phyloP scores from a whole-genome alignment of 1,140 invertebrate species.

The Anastrepha ludens region DNA sequence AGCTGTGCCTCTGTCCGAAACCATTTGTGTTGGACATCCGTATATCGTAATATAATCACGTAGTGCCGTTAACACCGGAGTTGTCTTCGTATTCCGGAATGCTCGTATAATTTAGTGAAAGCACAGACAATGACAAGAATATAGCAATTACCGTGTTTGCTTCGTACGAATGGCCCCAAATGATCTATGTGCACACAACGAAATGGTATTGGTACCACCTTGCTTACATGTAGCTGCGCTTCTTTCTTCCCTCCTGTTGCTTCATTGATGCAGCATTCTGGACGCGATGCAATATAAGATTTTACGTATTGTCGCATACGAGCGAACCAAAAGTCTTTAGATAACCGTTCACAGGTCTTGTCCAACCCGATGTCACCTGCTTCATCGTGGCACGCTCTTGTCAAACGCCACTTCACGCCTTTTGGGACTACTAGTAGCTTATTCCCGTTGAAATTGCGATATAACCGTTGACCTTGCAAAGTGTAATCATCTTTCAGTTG shows the following conservation, averaged over 20 bases:
- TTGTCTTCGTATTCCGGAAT: conserved; percentile 40
- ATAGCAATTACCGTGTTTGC: conserved; percentile 56
- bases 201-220: conserved; percentile 31
- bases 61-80: conserved; percentile 54
- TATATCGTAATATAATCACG: not conserved
- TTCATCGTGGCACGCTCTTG: conserved; percentile 14
- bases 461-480: not conserved
- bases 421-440: conserved; percentile 1
- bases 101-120: conserved; percentile 51
- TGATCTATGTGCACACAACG: conserved; percentile 62
- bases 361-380: conserved; percentile 20
- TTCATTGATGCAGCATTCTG: conserved; percentile 40
- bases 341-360: not conserved
- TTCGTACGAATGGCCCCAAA: conserved; percentile 63
- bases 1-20: conserved; percentile 61
- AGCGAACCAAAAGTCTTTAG: conserved; percentile 51
- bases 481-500: not conserved
- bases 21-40: conserved; percentile 61
- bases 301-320: conserved; percentile 33
- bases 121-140: conserved; percentile 55
- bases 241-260: not conserved
- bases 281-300: conserved; percentile 25
- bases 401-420: conserved; percentile 8
- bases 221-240: not conserved
- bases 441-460: not conserved